phyloP scores from a whole-genome alignment of 1,140 invertebrate genomes.

The Oedothorax gibbosus region DNA sequence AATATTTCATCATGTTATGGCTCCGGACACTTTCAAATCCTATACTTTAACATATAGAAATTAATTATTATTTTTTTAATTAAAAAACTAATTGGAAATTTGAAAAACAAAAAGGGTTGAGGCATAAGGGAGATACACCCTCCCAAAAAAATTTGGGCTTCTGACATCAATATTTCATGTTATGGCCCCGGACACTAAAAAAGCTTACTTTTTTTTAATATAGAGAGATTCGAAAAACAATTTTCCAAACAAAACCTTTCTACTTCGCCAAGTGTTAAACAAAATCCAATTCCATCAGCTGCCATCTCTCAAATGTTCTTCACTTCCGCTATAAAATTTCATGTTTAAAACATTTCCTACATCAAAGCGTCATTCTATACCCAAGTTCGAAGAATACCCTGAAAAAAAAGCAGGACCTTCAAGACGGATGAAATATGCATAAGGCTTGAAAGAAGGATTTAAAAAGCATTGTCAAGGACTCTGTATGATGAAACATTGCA shows the following conservation, averaged over 20 bases:
- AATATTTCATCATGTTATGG: no score
- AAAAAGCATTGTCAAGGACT: constrained; percentile 31
- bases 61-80: no score
- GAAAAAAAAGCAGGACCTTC: constrained; percentile 23
- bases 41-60: no score
- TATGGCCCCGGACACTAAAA: no score
- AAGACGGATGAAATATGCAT: constrained; percentile 53
- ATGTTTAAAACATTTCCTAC: constrained; percentile 53
- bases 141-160: no score
- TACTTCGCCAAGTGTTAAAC: neutral
- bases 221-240: no score
- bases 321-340: constrained; percentile 51
- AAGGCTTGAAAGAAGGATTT: constrained; percentile 23
- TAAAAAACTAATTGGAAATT: no score
- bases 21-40: no score
- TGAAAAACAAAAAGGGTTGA: no score
- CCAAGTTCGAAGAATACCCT: neutral
- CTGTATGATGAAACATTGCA: neutral
- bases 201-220: no score
- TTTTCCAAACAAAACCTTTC: neutral
- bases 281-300: constrained; percentile 38
- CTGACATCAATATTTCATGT: no score
- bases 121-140: no score
- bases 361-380: constrained; percentile 20
- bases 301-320: constrained; percentile 25